Base-by-base conservation (phyloP, 1,140 invertebrate species). In the Pinna nobilis region DNA sequence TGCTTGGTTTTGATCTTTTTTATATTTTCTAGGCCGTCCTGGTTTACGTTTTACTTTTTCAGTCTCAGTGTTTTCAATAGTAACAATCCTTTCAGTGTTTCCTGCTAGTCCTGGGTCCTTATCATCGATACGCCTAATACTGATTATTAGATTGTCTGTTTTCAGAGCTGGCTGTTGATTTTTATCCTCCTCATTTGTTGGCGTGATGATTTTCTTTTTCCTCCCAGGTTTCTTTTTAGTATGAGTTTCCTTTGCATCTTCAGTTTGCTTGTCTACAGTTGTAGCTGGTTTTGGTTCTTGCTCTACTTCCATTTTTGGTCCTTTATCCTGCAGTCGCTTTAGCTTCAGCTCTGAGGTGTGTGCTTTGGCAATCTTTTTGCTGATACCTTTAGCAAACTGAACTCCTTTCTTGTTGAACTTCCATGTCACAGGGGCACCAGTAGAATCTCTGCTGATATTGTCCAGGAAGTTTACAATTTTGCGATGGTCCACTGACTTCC, bases 381-480 rank as follows among this genome's bases (percentile, higher is more conserved):
- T 51, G 23, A 75, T 67, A 28, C 67, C 50, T 49, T 70, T 64
- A 37, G 73, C 73, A 20, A 61, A 53, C 18, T 75, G 64, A 6
- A 75, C 47, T n/a, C 66, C 66, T 33, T 67, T 64, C 41, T 75
- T 69, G 15, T 64, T 75, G 18, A 75, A 75, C 39, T 64, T 75
- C 73, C 73, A 75, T 50, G 57, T 70, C 6, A 75, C 73, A 25
- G 73, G 73, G 7, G 73, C 73, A 3, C 73, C 73, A 2, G 66
- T 33, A 32, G 69, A 59, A 39, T 75, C 73, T 37, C 61, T 63
- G 41, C 73, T 75, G 15, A 75, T 39, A 32, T 75, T 75, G 41
- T 75, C 67, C 20, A 75, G 59, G 37, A 59, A 70, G 51, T 68
- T 55, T 20, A 75, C 73, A 60, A 75, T 69, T 28, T 75, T 63